A percentile compares a stretch with the other conserved stretches of the same genome.
Evolutionary conservation across 2,888 invertebrate genomes (phyloP).

Genomic region (Heliconius sara): DNA sequence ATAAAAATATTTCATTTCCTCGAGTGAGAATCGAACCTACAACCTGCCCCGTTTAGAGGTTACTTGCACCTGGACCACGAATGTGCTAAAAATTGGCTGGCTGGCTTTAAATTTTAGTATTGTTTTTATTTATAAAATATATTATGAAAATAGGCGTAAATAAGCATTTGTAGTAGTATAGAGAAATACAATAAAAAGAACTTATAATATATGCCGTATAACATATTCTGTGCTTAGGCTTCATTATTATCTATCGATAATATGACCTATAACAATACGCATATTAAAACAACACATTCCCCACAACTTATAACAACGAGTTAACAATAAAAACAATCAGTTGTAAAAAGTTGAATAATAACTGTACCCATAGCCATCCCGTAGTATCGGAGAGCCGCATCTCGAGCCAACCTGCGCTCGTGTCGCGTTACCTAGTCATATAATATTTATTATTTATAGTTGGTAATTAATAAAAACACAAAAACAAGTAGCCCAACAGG

Average conservation of each 20-base stretch:
- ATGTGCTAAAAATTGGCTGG: too few relatives aligned
- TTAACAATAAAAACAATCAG: slow-evolving; percentile 58
- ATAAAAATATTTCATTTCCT: too few relatives aligned
- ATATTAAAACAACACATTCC: slow-evolving; percentile 29
- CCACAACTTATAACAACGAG: slow-evolving; percentile 33
- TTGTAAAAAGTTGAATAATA: slow-evolving; percentile 80
- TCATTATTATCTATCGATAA: slow-evolving; percentile 19
- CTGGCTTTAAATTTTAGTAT: not conserved
- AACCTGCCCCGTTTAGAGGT: too few relatives aligned
- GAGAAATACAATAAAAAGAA: not conserved
- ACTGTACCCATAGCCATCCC: slow-evolving; percentile 61
- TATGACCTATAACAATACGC: slow-evolving; percentile 20
- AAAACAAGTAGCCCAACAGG: slow-evolving; percentile 83
- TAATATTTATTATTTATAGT: slow-evolving; percentile 83
- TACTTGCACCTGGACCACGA: too few relatives aligned
- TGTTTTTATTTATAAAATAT: not conserved
- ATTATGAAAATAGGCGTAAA: not conserved
- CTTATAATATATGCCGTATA: not conserved
- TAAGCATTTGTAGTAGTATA: not conserved
- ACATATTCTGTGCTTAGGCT: not conserved
- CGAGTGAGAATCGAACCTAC: too few relatives aligned
- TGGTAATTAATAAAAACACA: slow-evolving; percentile 83
- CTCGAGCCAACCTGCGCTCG: slow-evolving; percentile 66
- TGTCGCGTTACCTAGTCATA: slow-evolving; percentile 80
- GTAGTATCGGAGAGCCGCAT: slow-evolving; percentile 72